A percentile compares a stretch with the other conserved stretches of the same genome.
These are phyloP conservation scores for Ennomos erosarius DNA, from an alignment of 2,888 invertebrate genomes.

Conservation along the genomic window DNA sequence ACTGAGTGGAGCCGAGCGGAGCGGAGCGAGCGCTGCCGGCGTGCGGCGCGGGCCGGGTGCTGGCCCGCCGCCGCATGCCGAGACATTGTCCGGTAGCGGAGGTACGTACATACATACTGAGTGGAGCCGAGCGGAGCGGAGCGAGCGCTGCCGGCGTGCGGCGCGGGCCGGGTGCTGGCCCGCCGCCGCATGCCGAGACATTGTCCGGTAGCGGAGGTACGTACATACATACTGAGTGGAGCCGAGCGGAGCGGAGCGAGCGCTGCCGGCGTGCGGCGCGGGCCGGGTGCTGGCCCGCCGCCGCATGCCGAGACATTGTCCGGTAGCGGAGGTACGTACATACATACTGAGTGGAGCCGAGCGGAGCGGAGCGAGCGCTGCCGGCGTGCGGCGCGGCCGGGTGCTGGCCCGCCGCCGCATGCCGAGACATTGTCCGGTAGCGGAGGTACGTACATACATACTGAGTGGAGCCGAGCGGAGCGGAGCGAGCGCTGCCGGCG, in stretches of 20 bases:
- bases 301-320: constrained; percentile 89
- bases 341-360: constrained; percentile 73
- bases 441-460: constrained; percentile 79
- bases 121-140: constrained; percentile 87
- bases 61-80: constrained; percentile 88
- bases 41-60: constrained; percentile 87
- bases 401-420: constrained; percentile 87
- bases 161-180: constrained; percentile 87
- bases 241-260: constrained; percentile 88
- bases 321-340: constrained; percentile 83
- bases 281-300: constrained; percentile 87
- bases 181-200: constrained; percentile 89
- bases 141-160: constrained; percentile 87
- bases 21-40: constrained; percentile 88
- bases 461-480: constrained; percentile 85
- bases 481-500: constrained; percentile 87
- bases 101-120: constrained; percentile 58
- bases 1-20: constrained; percentile 84
- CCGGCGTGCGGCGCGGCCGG: constrained; percentile 86
- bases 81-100: constrained; percentile 88
- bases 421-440: constrained; percentile 88
- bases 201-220: constrained; percentile 86
- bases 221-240: constrained; percentile 70
- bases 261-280: constrained; percentile 86
- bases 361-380: constrained; percentile 89